Base-by-base conservation (phyloP, 2,113 vertebrate genomes). In the Mellivora capensis region DNA sequence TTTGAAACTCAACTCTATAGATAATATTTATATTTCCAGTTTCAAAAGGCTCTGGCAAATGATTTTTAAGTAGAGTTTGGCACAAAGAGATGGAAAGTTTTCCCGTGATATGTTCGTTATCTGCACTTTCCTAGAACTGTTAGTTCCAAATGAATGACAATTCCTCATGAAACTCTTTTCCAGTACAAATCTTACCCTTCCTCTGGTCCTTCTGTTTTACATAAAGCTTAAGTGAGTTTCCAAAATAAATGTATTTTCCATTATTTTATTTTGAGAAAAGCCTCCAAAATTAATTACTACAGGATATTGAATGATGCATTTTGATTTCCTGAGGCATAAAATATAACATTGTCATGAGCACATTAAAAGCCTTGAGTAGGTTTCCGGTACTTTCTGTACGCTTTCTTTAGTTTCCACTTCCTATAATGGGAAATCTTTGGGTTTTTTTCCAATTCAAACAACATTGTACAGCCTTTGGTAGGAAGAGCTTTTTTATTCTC, bases 81-180 rank as follows among this genome's bases (percentile, higher is more conserved):
- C 80, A 90, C 42, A 89, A 97, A 86, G 80, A 97, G 34, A 10
- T 74, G 42, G 67, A 95, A 94, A 93, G 8, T 81, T 89, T 96
- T 74, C n/a, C 7, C 10, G 1, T 81, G 52, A 44, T 74, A 4
- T 49, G 72, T 83, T 90, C 77, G 3, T 85, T 89, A 94, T 59
- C 83, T 89, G 34, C 1, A 25, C 80, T 87, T 93, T 27, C 88
- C 83, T 37, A 80, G 91, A 80, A 59, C 39, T 59, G 3, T 61
- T 81, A 67, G 31, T 91, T 95, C 84, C 61, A 93, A 72, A 88
- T 89, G 57, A 87, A 62, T 44, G 44, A 61, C 54, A 77, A 20
- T 71, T 42, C 81, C 11, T 82, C 49, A 81, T 57, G 23, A 79
- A n/a, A 25, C 18, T 31, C n/a, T 71, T 77, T 77, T 59, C 34